A percentile compares a stretch with the other conserved stretches of the same genome.
Conservation (phyloP, 2,888 invertebrate genomes). For the Liodrosophila aerea region DNA sequence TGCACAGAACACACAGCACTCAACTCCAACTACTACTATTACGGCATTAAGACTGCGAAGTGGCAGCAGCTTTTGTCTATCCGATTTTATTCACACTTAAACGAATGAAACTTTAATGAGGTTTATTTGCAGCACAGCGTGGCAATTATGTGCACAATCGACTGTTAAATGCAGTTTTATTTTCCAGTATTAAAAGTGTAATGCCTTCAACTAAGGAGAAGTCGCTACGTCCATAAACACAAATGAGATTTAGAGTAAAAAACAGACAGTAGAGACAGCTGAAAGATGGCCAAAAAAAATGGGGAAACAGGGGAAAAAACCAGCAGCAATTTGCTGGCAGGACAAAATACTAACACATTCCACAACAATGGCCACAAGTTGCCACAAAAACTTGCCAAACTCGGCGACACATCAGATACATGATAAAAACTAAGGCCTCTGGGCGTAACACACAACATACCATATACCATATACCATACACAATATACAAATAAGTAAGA, state of each 20-base stretch:
- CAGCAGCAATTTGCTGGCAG: slow-evolving; percentile 65
- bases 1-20: slow-evolving; percentile 9
- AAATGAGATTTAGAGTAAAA: slow-evolving; percentile 42
- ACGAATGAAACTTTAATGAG: slow-evolving; percentile 46
- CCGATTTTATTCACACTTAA: slow-evolving; percentile 42
- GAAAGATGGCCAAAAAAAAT: slow-evolving; percentile 20
- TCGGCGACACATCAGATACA: slow-evolving; percentile 41
- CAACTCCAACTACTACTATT: not conserved
- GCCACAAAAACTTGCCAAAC: slow-evolving; percentile 45
- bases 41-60: not conserved
- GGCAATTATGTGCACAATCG: slow-evolving; percentile 52
- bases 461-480: too few species aligned
- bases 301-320: slow-evolving; percentile 24
- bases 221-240: slow-evolving; percentile 25
- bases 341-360: slow-evolving; percentile 69
- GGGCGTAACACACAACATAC: slow-evolving; percentile 3
- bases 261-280: slow-evolving; percentile 26
- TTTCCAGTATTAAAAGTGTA: slow-evolving; percentile 28
- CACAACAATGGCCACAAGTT: slow-evolving; percentile 62
- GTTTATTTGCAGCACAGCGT: slow-evolving; percentile 21
- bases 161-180: slow-evolving; percentile 56
- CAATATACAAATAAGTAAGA: not conserved
- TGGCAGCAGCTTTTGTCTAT: slow-evolving; percentile 7
- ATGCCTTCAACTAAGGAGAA: slow-evolving; percentile 5
- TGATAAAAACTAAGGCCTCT: slow-evolving; percentile 30